Percentiles rank a stretch among this genome's conserved stretches.
Evolutionary conservation across 2,797 vertebrate species (phyloP).

Genomic region (Todus mexicanus): DNA sequence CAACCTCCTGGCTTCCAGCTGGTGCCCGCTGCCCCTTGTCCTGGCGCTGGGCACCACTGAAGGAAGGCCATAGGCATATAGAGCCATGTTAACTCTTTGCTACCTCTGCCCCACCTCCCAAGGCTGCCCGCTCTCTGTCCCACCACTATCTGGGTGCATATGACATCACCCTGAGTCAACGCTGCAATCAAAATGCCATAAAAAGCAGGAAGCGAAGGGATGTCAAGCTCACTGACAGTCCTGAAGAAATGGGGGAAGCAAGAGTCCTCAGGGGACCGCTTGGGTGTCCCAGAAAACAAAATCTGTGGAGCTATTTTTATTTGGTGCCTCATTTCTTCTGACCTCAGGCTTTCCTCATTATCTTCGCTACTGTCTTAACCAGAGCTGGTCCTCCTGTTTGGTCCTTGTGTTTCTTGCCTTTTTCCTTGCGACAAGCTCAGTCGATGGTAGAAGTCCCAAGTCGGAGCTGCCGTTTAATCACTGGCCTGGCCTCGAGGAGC

Average conservation of each 20-base stretch:
- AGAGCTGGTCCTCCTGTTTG: not conserved
- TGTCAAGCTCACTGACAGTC: not conserved
- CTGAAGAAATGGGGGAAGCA: not conserved
- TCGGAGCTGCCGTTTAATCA: not conserved
- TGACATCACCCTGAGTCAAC: not conserved
- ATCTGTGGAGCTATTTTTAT: constrained; percentile 29
- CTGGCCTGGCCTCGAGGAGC: not conserved
- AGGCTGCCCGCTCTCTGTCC: not conserved
- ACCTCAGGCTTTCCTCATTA: constrained; percentile 30
- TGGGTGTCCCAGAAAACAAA: constrained; percentile 38
- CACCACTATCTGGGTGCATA: not conserved
- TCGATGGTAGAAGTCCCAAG: not conserved
- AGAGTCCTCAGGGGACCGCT: constrained; percentile 4
- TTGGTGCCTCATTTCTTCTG: constrained; percentile 28
- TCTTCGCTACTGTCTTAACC: not conserved
- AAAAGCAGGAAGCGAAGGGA: not conserved
- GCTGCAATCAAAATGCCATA: not conserved
- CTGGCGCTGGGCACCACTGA: not conserved
- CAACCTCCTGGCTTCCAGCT: not conserved
- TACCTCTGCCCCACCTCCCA: not conserved
- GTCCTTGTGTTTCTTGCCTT: not conserved
- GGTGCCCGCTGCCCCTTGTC: not conserved
- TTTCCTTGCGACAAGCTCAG: not conserved
- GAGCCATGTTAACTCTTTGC: not conserved
- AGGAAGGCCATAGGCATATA: not conserved